These are phyloP conservation scores for Diarsia dahlii DNA, from an alignment of 2,888 invertebrate species.

Conservation along the genomic window DNA sequence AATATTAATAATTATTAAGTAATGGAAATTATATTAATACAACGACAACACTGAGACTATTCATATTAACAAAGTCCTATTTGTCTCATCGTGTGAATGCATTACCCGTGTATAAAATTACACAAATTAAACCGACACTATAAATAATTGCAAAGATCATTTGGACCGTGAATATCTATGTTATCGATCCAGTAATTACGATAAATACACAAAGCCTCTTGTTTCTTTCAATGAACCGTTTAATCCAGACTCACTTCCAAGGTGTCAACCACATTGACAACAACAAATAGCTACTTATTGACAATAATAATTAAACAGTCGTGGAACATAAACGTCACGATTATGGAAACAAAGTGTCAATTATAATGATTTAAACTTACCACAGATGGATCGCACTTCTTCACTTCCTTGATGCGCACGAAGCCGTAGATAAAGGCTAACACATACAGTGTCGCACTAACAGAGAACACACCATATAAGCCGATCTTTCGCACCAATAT, in stretches of 20 bases:
- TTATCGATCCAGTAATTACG: slow-evolving; percentile 72
- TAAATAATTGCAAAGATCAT: slow-evolving; percentile 71
- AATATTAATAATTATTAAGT: slow-evolving; percentile 32
- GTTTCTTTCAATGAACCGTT: slow-evolving; percentile 76
- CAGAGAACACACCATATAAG: slow-evolving; percentile 95
- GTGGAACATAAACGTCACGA: slow-evolving; percentile 34
- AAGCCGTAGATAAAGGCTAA: slow-evolving; percentile 94
- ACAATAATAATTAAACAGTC: slow-evolving; percentile 19
- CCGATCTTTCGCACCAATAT: slow-evolving; percentile 94
- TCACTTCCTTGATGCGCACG: slow-evolving; percentile 93
- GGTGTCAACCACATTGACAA: slow-evolving; percentile 52
- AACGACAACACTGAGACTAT: slow-evolving; percentile 26
- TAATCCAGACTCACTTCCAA: slow-evolving; percentile 67
- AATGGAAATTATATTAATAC: slow-evolving; percentile 43
- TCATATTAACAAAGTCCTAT: slow-evolving; percentile 45
- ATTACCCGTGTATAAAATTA: slow-evolving; percentile 43
- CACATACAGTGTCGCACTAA: slow-evolving; percentile 94
- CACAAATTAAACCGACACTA: slow-evolving; percentile 62
- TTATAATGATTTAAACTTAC: slow-evolving; percentile 75
- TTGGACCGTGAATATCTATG: slow-evolving; percentile 69
- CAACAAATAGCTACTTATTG: slow-evolving; percentile 26
- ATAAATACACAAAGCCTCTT: slow-evolving; percentile 72
- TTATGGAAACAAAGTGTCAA: slow-evolving; percentile 42
- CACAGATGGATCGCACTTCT: slow-evolving; percentile 78
- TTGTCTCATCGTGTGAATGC: slow-evolving; percentile 48